Base-by-base conservation (phyloP, 2,888 invertebrate genomes). In the Noctua janthe region DNA sequence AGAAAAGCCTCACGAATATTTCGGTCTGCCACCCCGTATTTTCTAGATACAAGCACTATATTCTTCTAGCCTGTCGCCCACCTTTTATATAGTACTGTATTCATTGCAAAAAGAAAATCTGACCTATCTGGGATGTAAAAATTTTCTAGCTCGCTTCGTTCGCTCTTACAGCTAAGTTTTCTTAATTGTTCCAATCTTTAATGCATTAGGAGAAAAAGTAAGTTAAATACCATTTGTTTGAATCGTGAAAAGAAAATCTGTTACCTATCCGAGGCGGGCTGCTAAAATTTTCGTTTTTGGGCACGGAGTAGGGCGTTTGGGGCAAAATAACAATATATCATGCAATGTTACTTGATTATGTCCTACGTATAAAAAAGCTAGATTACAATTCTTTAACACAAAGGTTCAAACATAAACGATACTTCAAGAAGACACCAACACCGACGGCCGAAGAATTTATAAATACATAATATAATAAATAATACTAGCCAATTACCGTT, bases 331-430 rank as follows among this genome's bases (percentile, higher is more conserved):
- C 72, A 72, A 35, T 64, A 64, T 74, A 71, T 17, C 47, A 47
- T 74, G 71, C 71, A 71, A 35, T 47, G 13, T 73, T 73, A 73
- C 20, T 70, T 47, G 8, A 67, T 73, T 20, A 64, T 64, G 59
- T 43, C 64, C 11, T 20, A 29, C 43, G 20, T 64, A 72, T 29
- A 11, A 72, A 6, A 43, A 64, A 17, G 47, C 17, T n/a, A 20
- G 20, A 64, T 66, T n/a, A 43, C 39, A n/a, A 11, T 39, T 43
- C n/a, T 11, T 62, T 8, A n/a, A 72, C 72, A 43, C 20, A 23
- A 56, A 72, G 3, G n/a, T 20, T 62, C n/a, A 13, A n/a, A 43
- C 10, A 17, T 43, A 72, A 64, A 20, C 8, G 13, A 66, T n/a
- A 47, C 13, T 29, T 43, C n/a, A 17, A 43, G n/a, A 64, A 29